Evolutionary conservation across 2,888 invertebrate species (phyloP).

Genomic region (Ochropleura leucogaster): DNA sequence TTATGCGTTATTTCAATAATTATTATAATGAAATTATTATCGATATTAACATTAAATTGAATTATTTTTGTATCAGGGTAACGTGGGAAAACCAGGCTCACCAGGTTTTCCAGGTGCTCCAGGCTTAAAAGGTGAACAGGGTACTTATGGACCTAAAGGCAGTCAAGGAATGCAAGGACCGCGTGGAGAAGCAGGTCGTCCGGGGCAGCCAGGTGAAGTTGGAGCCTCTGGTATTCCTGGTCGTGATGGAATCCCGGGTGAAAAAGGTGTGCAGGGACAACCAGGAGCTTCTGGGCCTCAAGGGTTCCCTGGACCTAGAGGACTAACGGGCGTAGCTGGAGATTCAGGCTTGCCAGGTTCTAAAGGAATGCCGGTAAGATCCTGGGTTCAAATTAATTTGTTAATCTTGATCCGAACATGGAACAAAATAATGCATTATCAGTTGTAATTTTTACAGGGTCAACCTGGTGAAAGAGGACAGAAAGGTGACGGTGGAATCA

Average conservation of each 20-base stretch:
- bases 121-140: slow-evolving; percentile 95
- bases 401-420: not conserved
- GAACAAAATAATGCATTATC: not conserved
- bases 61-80: slow-evolving; percentile 89
- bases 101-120: slow-evolving; percentile 96
- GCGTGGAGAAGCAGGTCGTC: slow-evolving; percentile 94
- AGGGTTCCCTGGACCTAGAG: slow-evolving; percentile 95
- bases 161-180: slow-evolving; percentile 95
- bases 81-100: slow-evolving; percentile 95
- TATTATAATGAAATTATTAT: not conserved
- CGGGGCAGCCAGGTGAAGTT: slow-evolving; percentile 94
- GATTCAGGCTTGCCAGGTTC: slow-evolving; percentile 93
- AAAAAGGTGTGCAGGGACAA: slow-evolving; percentile 94
- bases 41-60: not conserved
- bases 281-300: slow-evolving; percentile 94
- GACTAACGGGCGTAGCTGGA: slow-evolving; percentile 94
- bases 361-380: slow-evolving; percentile 93
- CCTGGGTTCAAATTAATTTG: not conserved
- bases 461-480: slow-evolving; percentile 94
- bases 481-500: slow-evolving; percentile 94
- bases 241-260: slow-evolving; percentile 95
- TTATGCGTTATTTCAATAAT: too few relatives aligned
- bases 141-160: slow-evolving; percentile 94
- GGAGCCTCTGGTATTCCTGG: slow-evolving; percentile 94
- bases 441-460: slow-evolving; percentile 89